Evolutionary conservation across 2,113 vertebrate species (phyloP), one percentile per base, ranked within the genome.

Genomic region (Brienomyrus brachyistius): DNA sequence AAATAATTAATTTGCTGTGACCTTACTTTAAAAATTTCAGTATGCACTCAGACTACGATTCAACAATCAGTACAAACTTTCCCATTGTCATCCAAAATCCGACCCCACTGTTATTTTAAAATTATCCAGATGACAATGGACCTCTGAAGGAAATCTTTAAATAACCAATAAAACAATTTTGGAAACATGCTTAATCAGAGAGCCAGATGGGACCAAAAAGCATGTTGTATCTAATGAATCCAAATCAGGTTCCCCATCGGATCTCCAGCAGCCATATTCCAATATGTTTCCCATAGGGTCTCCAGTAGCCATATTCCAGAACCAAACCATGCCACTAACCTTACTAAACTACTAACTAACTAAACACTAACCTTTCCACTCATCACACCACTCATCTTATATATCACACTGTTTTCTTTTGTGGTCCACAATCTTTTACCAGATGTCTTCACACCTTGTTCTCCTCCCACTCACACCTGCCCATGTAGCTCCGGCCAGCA

Each of bases 401-500:
- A 74, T 4, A 1, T 13, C 31, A 74, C 31, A 74, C n/a, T 35
- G 27, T 74, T 74, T 5, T 5, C 9, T n/a, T 27, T 74, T 74
- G 47, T 19, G n/a, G 7, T 86, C 19, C 27, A 80, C 66, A 74
- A 15, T 87, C 15, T 31, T 51, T 84, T 45, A 87, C 89, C 43
- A 51, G 77, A 77, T 91, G 89, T 88, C 83, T 27, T 86, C 86
- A 87, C 86, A 77, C 66, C 52, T 86, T 70, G 45, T 90, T 74
- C 43, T 88, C 88, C 90, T 90, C 83, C 89, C 83, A 90, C 91
- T 86, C 35, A 31, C 70, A 45, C 47, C 89, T 86, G 66, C 66
- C 66, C 10, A 35, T 13, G n/a, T 35, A 74, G 1, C 66, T 70
- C 66, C 11, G 3, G 4, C 27, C 13, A 74, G 66, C 27, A 74